These are phyloP conservation scores for Pelmatolapia mariae DNA, from an alignment of 2,113 vertebrate genomes.

Conservation along the genomic window DNA sequence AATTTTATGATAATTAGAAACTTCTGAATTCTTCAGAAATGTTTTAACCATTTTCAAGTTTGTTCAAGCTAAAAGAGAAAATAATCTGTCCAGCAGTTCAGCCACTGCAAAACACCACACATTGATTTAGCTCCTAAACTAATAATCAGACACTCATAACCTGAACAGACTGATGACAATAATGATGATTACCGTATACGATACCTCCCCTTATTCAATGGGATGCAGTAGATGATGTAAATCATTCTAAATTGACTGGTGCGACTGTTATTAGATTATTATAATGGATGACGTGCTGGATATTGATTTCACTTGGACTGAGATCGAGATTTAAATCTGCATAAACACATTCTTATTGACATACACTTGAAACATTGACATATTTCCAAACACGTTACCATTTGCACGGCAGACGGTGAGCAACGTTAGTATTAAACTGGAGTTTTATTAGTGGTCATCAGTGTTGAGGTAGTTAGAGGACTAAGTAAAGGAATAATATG, in stretches of 20 bases:
- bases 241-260: not conserved
- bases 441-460: not conserved
- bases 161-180: not conserved
- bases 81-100: accelerated
- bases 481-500: not conserved
- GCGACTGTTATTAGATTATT: not conserved
- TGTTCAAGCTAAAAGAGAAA: not conserved
- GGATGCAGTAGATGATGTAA: not conserved
- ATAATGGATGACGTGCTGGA: not conserved
- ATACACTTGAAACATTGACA: not conserved
- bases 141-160: not conserved
- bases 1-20: not conserved
- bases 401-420: not conserved
- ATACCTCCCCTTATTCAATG: not conserved
- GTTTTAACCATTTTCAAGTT: not conserved
- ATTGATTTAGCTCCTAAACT: not conserved
- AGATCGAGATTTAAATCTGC: not conserved
- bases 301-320: not conserved
- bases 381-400: not conserved
- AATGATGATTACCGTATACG: not conserved
- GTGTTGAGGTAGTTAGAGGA: not conserved
- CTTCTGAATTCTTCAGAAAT: not conserved
- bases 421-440: not conserved
- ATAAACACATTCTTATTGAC: not conserved
- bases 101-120: not conserved